Conservation (phyloP, 2,113 vertebrate genomes). For the Phalacrocorax carbo region DNA sequence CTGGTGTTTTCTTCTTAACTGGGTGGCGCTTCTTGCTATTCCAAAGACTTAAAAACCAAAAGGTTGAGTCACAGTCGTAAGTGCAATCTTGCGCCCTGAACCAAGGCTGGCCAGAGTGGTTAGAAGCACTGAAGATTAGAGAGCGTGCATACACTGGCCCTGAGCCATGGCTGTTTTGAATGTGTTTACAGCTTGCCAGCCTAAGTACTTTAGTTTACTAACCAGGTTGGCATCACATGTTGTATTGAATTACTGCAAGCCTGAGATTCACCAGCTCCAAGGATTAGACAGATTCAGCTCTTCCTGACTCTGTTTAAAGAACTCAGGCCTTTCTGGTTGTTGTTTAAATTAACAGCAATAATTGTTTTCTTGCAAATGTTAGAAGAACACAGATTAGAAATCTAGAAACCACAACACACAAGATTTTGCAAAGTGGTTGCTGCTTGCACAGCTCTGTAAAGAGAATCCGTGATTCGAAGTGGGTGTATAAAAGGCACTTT, state of each 20-base stretch:
- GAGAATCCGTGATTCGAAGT: conserved; percentile 34
- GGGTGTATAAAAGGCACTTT: conserved; percentile 31
- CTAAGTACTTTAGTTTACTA: conserved; percentile 6
- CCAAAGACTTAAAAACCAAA: background rate
- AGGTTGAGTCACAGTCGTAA: background rate
- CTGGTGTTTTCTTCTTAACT: background rate
- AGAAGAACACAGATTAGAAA: background rate
- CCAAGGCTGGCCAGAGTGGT: background rate
- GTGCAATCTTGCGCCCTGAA: background rate
- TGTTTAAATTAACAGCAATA: conserved; percentile 22
- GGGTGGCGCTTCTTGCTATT: background rate
- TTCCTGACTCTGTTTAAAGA: background rate
- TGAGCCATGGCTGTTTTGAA: background rate
- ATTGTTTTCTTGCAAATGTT: conserved; percentile 4
- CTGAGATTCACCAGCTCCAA: conserved; percentile 14
- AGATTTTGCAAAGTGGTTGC: background rate
- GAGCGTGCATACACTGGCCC: background rate
- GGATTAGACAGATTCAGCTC: conserved; percentile 5
- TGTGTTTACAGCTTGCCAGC: conserved; percentile 50
- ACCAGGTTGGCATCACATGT: conserved; percentile 21
- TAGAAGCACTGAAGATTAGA: background rate
- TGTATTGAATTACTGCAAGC: conserved; percentile 16
- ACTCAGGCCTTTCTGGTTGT: background rate
- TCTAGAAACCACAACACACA: background rate
- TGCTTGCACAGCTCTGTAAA: conserved; percentile 1